Evolutionary conservation across 2,888 invertebrate species (phyloP).

Genomic region (Branchipolynoe longqiensis): DNA sequence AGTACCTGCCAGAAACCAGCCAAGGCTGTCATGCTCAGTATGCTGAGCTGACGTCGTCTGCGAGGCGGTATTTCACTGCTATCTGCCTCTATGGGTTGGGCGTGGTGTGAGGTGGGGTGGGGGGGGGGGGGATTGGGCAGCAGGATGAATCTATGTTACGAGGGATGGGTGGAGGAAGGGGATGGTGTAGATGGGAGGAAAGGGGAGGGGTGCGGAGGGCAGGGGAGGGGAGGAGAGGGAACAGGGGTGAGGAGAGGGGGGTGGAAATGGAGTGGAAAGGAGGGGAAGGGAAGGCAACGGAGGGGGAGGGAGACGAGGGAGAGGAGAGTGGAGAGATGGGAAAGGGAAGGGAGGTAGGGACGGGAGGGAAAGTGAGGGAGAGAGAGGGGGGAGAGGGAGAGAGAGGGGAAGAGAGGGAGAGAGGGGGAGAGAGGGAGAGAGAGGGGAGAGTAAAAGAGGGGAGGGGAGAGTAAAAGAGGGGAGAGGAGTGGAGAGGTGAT

Average conservation of each 20-base stretch:
- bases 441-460: neutral
- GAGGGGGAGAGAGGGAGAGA: neutral
- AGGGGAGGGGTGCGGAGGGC: neutral
- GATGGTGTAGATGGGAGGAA: neutral
- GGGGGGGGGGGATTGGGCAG: too few relatives aligned
- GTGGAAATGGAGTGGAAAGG: neutral
- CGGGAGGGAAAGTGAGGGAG: neutral
- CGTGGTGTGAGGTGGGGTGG: too few relatives aligned
- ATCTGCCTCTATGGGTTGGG: too few relatives aligned
- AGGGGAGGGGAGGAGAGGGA: neutral
- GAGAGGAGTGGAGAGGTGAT: neutral
- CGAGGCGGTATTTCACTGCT: too few relatives aligned
- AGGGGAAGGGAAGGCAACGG: neutral
- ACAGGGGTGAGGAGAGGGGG: neutral
- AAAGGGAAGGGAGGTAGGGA: neutral
- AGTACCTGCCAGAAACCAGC: too few relatives aligned
- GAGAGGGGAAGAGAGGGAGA: neutral
- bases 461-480: neutral
- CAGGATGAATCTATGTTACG: too few relatives aligned
- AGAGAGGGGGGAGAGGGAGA: neutral
- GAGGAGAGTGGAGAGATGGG: too few relatives aligned
- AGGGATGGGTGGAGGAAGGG: too few relatives aligned
- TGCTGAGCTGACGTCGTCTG: too few relatives aligned
- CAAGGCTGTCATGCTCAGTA: too few relatives aligned
- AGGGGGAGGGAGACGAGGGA: too few relatives aligned